Base-by-base conservation (phyloP, 2,797 vertebrate genomes). In the Remorina albescens region DNA sequence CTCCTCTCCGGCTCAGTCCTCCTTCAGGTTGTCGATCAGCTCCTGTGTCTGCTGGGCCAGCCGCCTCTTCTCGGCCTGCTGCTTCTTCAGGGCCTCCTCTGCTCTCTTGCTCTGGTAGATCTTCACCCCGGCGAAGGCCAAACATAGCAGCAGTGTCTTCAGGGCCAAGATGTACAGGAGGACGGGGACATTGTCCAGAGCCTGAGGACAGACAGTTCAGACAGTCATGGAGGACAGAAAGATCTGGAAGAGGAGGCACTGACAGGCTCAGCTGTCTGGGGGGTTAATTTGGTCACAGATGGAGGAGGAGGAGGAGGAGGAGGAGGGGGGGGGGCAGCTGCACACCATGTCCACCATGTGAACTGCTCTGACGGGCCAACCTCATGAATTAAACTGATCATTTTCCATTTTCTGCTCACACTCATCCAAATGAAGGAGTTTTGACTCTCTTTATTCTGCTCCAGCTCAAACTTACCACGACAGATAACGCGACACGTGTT, bases 131-230 rank as follows among this genome's bases (percentile, higher is more conserved):
- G 97, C 97, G 36, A 99, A 99, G 0, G 84, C 95, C 89, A 99
- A 88, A 90, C 98, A 99, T 75, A 99, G 91, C 62, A 99, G 85
- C 70, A 99, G 11, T 0, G 97, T 98, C 88, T 99, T 99, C 25
- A 97, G 95, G 44, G 97, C 97, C 84, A 99, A 83, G 88, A 99
- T 97, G 90, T 98, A 99, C 59, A 99, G 89, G 68, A 99, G 94
- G 82, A 98, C 3, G 0, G 97, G 97, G 65, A 99, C 91, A 0
- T 95, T 97, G 10, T 99, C 97, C 78, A 99, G 85, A 61, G 82
- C 97, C 98, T 99, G 82, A 18, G 23, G 39, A 73, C 1, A 47
- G 3, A 74, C 3, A 50, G n/a, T 9, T 19, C 7, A 30, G 12
- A 36, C 7, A 26, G 8, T 30, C 30, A 30, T 30, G 6, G 30